Conservation (phyloP, 2,888 invertebrate genomes). For the Salpingus planirostris region DNA sequence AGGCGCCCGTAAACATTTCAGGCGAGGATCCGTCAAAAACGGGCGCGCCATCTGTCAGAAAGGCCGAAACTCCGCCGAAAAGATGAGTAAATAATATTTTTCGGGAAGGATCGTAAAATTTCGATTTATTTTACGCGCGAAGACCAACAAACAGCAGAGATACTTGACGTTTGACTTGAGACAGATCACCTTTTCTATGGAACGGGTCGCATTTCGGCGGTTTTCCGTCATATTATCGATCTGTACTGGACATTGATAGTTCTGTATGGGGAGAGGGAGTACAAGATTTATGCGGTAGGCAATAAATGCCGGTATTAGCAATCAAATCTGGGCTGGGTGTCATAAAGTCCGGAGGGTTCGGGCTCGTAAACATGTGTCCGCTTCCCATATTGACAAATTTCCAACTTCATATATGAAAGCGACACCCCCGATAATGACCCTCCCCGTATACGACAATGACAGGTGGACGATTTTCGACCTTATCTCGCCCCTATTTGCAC, state of each 20-base stretch:
- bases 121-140: conserved; percentile 21
- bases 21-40: conserved; percentile 11
- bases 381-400: conserved; percentile 31
- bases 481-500: no score
- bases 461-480: no score
- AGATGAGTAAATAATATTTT: conserved; percentile 26
- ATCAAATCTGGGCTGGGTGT: conserved; percentile 30
- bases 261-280: conserved; percentile 15
- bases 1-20: conserved; percentile 17
- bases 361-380: conserved; percentile 34
- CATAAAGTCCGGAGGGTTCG: conserved; percentile 33
- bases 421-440: no score
- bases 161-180: no score
- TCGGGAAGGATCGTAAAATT: conserved; percentile 25
- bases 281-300: conserved; percentile 35
- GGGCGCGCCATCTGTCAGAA: conserved; percentile 21
- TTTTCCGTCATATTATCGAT: no score
- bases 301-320: conserved; percentile 37
- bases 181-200: no score
- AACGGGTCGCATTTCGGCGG: no score
- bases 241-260: conserved; percentile 14
- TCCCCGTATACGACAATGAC: no score
- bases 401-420: conserved; percentile 28
- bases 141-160: no score
- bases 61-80: conserved; percentile 21